phyloP scores from a whole-genome alignment of 1,140 invertebrate species.

The Drosophila sturtevanti region DNA sequence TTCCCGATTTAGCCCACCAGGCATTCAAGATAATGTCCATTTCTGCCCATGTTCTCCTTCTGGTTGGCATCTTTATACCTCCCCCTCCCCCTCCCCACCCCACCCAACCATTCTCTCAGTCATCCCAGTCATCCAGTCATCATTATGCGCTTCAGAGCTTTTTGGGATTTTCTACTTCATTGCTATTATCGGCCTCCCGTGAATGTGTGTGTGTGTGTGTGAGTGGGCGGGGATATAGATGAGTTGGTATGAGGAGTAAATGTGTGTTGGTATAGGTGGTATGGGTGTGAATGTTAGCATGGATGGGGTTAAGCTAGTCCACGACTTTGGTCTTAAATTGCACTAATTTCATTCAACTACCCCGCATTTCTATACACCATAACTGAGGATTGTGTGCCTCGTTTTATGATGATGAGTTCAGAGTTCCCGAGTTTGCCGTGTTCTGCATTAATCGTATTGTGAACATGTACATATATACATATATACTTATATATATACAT shows the following conservation, averaged over 20 bases:
- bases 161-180: conserved; percentile 78
- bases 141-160: conserved; percentile 66
- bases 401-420: conserved; percentile 80
- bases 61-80: not conserved
- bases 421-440: conserved; percentile 60
- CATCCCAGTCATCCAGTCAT: conserved; percentile 36
- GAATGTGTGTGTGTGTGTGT: conserved; percentile 44
- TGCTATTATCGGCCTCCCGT: conserved; percentile 64
- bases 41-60: conserved; percentile 7
- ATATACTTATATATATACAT: too few relatives aligned
- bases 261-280: conserved; percentile 41
- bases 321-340: conserved; percentile 60
- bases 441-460: conserved; percentile 69
- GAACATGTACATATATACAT: conserved; percentile 9
- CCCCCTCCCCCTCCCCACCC: conserved; percentile 16
- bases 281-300: too few relatives aligned
- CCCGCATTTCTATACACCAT: not conserved
- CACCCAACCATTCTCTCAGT: not conserved
- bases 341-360: conserved; percentile 64
- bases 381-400: conserved; percentile 35
- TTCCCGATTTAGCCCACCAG: not conserved
- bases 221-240: not conserved
- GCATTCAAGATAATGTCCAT: conserved; percentile 6
- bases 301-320: conserved; percentile 27
- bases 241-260: conserved; percentile 47